Evolutionary conservation across 1,140 invertebrate species (phyloP).

Genomic region (Augochlora pura): DNA sequence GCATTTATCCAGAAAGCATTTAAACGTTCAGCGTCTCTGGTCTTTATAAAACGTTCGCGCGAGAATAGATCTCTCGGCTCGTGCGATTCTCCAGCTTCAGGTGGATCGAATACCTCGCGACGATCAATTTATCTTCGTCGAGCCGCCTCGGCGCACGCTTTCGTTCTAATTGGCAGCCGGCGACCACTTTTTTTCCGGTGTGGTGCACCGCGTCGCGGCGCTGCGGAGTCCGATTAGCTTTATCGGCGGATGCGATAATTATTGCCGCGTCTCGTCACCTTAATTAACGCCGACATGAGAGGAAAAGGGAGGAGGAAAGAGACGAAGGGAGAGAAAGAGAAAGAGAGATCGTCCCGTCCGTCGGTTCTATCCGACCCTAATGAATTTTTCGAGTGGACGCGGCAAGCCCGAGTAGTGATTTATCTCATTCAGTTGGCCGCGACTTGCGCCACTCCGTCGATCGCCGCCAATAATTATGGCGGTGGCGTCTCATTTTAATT

Average conservation of each 20-base stretch:
- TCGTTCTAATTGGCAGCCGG: neutral
- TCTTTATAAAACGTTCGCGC: no score
- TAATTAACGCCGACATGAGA: slow-evolving; percentile 18
- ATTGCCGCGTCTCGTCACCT: slow-evolving; percentile 8
- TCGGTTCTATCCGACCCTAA: slow-evolving; percentile 25
- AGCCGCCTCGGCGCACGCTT: neutral
- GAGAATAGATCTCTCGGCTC: neutral
- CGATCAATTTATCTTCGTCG: slow-evolving; percentile 14
- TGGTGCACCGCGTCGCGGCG: no score
- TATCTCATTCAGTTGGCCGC: slow-evolving; percentile 14
- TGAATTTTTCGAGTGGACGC: slow-evolving; percentile 33
- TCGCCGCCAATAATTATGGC: slow-evolving; percentile 42
- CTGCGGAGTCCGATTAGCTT: slow-evolving; percentile 9
- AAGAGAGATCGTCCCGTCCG: neutral
- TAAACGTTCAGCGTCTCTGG: no score
- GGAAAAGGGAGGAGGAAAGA: no score
- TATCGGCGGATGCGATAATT: slow-evolving; percentile 16
- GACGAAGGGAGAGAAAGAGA: neutral
- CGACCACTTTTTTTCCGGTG: neutral
- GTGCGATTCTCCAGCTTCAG: neutral
- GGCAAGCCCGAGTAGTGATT: slow-evolving; percentile 22
- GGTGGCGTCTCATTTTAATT: slow-evolving; percentile 46
- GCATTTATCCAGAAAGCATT: no score
- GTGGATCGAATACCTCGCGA: neutral
- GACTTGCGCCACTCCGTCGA: neutral